phyloP scores from a whole-genome alignment of 2,797 vertebrate species.

The Linurgus olivaceus region DNA sequence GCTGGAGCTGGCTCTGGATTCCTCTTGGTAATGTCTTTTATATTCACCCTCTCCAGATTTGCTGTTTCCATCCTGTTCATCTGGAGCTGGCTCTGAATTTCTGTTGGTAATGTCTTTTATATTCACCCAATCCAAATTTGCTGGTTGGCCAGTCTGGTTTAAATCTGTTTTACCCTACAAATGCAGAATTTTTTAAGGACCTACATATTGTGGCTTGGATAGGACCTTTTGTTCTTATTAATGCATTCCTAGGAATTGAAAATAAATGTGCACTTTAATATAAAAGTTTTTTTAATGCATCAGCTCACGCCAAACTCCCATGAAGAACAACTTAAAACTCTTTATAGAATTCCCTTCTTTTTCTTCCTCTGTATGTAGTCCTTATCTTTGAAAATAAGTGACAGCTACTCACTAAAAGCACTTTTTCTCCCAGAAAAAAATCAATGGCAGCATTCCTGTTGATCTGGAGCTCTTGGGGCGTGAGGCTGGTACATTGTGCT shows the following conservation, averaged over 20 bases:
- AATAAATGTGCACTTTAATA: not conserved
- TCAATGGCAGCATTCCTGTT: not conserved
- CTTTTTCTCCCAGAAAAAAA: not conserved
- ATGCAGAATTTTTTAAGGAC: not conserved
- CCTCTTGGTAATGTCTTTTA: not conserved
- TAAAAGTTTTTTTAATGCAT: not conserved
- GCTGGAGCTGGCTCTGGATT: not conserved
- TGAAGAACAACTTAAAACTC: not conserved
- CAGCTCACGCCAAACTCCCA: not conserved
- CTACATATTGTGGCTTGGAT: not conserved
- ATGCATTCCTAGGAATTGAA: not conserved
- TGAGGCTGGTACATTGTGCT: not conserved
- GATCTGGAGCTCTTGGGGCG: not conserved
- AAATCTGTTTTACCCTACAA: not conserved
- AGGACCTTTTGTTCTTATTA: slow-evolving; percentile 19
- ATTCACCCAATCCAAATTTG: not conserved
- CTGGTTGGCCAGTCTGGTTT: not conserved
- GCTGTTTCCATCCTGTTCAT: not conserved
- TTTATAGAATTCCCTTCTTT: not conserved
- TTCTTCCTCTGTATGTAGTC: not conserved
- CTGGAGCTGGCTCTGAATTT: not conserved
- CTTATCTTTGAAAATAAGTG: not conserved
- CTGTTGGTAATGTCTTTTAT: not conserved
- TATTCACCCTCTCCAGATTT: not conserved
- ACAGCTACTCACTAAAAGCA: not conserved